phyloP scores from a whole-genome alignment of 2,888 invertebrate genomes.

The Eupeodes luniger region DNA sequence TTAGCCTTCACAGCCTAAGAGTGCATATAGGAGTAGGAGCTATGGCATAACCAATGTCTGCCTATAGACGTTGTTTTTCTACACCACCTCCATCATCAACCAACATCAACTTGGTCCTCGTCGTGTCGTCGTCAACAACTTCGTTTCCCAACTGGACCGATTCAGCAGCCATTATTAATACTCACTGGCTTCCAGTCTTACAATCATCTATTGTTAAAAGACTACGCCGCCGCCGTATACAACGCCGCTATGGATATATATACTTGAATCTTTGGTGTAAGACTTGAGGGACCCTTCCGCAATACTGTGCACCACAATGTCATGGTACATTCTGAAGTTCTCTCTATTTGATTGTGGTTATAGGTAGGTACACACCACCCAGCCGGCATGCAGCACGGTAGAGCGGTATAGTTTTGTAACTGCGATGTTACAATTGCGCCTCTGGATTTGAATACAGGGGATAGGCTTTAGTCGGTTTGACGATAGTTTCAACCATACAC shows the following conservation, averaged over 20 bases:
- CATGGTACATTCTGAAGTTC: slow-evolving; percentile 54
- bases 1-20: slow-evolving; percentile 68
- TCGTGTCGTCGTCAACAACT: slow-evolving; percentile 41
- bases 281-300: slow-evolving; percentile 58
- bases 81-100: slow-evolving; percentile 30
- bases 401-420: slow-evolving; percentile 25
- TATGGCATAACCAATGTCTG: not conserved
- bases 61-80: not conserved
- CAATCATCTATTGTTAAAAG: slow-evolving; percentile 63
- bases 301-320: slow-evolving; percentile 58
- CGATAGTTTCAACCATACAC: slow-evolving; percentile 35
- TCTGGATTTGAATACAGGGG: slow-evolving; percentile 52
- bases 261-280: not conserved
- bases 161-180: slow-evolving; percentile 7
- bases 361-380: not conserved
- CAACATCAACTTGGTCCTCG: slow-evolving; percentile 27
- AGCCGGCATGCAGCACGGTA: not conserved
- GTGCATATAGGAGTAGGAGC: slow-evolving; percentile 1
- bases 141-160: slow-evolving; percentile 34
- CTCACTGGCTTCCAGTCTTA: slow-evolving; percentile 60
- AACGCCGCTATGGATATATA: no score
- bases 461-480: not conserved
- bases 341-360: slow-evolving; percentile 1
- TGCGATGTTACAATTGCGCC: slow-evolving; percentile 43
- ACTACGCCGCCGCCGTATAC: not conserved